Base-by-base conservation (phyloP, 2,888 invertebrate genomes). In the Synergus itoensis region DNA sequence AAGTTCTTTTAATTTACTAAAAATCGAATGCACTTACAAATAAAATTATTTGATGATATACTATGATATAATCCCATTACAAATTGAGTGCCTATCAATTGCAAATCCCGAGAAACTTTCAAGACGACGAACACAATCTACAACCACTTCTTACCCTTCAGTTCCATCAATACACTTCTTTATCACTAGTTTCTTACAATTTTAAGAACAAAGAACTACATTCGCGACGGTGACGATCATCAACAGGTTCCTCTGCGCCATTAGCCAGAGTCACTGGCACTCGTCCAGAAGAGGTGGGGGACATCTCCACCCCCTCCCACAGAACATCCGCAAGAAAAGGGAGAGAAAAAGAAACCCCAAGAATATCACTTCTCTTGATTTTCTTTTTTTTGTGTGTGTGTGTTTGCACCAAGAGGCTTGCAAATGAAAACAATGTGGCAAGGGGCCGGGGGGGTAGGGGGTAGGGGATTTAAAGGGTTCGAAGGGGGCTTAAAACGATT, bases 211-310 rank as follows among this genome's bases (percentile, higher is more conserved):
- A 85, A 82, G 81, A 84, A 83, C 78, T 79, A 81, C 78, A 81
- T 83, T 80, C 78, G 64, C 80, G 80, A 76, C 79, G 84, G 82
- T 88, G 88, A 88, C 81, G 83, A 83, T 88, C 88, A 88, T 88
- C 88, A 88, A 88, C 88, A 88, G 88, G 88, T 88, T 82, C 82
- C 86, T 82, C 84, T 79, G 82, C 82, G 78, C 81, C 86, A 86
- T 86, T 86, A 86, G 87, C 83, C 84, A 86, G 73, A 73, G 86
- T 89, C 87, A 88, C 87, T 89, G 89, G 89, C 89, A 88, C 80
- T 79, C 82, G 84, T 89, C 89, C 89, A 89, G 86, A 84, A 82
- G 78, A 80, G 83, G 84, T 81, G 11, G 36, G 53, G 36, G 53
- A 48, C 18, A 28, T 14, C 69, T 48, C 48, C 11, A 21, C 48